These are phyloP conservation scores for Coremacera marginata DNA, from an alignment of 2,888 invertebrate genomes.

Conservation along the genomic window DNA sequence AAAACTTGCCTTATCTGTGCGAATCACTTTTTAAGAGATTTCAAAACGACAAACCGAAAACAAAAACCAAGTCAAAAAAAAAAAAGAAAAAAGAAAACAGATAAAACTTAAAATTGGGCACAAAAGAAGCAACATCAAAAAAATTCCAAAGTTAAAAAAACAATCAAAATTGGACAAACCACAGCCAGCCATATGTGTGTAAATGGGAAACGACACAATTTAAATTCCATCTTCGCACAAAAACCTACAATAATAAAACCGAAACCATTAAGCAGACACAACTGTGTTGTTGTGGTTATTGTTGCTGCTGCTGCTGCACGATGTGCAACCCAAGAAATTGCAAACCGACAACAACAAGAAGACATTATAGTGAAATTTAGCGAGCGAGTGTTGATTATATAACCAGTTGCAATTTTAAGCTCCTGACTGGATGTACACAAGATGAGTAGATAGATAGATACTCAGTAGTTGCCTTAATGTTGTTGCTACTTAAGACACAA, in stretches of 20 bases:
- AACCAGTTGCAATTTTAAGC: conserved; percentile 28
- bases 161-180: not conserved
- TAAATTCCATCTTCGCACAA: conserved; percentile 25
- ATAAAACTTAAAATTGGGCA: not conserved
- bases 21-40: not conserved
- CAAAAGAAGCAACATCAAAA: conserved; percentile 6
- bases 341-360: conserved; percentile 1
- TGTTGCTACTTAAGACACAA: not conserved
- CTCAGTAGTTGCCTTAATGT: not conserved
- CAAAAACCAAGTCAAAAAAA: not conserved
- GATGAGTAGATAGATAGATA: conserved; percentile 15
- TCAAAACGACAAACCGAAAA: not conserved
- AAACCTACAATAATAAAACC: not conserved
- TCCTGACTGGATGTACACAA: not conserved
- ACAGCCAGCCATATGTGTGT: not conserved
- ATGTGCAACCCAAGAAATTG: not conserved
- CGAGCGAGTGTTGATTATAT: conserved; percentile 16
- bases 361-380: not conserved
- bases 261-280: not conserved
- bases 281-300: not conserved
- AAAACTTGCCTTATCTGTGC: not conserved
- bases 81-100: not conserved
- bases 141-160: not conserved
- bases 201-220: conserved; percentile 22
- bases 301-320: conserved; percentile 15